Evolutionary conservation across 2,888 invertebrate genomes (phyloP), one percentile per base, ranked within the genome.

Genomic region (Tholera decimalis): DNA sequence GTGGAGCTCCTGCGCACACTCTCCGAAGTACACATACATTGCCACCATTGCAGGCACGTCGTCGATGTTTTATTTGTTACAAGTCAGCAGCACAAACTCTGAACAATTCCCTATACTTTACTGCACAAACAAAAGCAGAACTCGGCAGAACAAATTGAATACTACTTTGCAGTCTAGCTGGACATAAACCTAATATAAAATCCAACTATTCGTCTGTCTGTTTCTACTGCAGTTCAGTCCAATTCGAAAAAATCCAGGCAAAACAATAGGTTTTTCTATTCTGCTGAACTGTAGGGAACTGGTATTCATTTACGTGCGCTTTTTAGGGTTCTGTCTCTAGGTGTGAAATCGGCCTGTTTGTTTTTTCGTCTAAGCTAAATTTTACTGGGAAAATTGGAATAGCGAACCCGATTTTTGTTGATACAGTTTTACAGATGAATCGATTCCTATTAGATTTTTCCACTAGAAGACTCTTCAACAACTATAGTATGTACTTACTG

Each of bases 161-260:
- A 57, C 44, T 61, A 72, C 61, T 74, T 66, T 41, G 18, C 54
- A 66, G 55, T 37, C 54, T 41, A 18, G 22, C 47, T 66, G 28
- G 30, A 51, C 58, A 76, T 74, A 76, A 74, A 76, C 67, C 60
- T 66, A 76, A 74, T 72, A 72, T 61, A 58, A 76, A 75, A 66
- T 76, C 58, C 61, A 61, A 58, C 77, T 54, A 59, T 53, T 39
- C 8, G 43, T 72, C 67, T 18, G 60, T 66, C 49, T 49, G 39
- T 7, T 41, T 26, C 47, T 43, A 30, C 35, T 57, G n/a, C 20
- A 44, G 66, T 74, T 66, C 35, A 49, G 61, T 35, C 72, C 35
- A 51, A 71, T 43, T 57, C 60, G 56, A 35, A 61, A 74, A 66
- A 61, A 72, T 49, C 37, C 24, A 26, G 26, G 54, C 51, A 51